These are phyloP conservation scores for Naja naja DNA, from an alignment of 2,113 vertebrate species.

Conservation along the genomic window DNA sequence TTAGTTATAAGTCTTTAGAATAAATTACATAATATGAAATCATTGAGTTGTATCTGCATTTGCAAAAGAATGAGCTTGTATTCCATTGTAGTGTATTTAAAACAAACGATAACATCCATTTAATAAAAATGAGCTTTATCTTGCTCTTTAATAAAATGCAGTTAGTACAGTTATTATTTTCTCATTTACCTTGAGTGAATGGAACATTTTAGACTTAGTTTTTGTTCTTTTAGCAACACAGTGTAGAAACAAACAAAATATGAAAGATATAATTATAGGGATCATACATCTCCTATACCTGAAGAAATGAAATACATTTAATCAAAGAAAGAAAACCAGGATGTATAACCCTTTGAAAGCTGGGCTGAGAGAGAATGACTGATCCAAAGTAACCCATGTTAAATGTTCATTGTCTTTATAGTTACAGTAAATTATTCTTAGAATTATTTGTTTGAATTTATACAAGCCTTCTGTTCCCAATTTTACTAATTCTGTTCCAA, in stretches of 20 bases:
- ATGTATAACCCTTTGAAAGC: not conserved
- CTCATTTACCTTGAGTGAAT: constrained; percentile 44
- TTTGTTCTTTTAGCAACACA: constrained; percentile 47
- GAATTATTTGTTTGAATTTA: not conserved
- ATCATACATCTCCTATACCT: not conserved
- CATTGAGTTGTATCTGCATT: constrained; percentile 59
- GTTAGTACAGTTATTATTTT: constrained; percentile 47
- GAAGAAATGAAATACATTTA: not conserved
- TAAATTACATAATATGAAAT: constrained; percentile 63
- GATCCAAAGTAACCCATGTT: not conserved
- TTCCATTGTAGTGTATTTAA: constrained; percentile 45
- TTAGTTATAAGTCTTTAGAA: constrained; percentile 54
- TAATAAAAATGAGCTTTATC: constrained; percentile 60
- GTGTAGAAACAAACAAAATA: constrained; percentile 50
- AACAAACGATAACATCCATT: constrained; percentile 46
- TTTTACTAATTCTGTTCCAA: not conserved
- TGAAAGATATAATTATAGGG: constrained; percentile 3
- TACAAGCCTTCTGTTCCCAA: not conserved
- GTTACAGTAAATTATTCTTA: not conserved
- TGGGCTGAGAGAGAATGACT: not conserved
- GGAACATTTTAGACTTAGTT: constrained; percentile 47
- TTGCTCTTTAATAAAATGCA: constrained; percentile 53
- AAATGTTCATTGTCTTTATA: not conserved
- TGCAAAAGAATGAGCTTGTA: constrained; percentile 33
- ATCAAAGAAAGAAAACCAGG: not conserved